phyloP scores from a whole-genome alignment of 2,113 vertebrate genomes.

The Ptychochromis oligacanthus region DNA sequence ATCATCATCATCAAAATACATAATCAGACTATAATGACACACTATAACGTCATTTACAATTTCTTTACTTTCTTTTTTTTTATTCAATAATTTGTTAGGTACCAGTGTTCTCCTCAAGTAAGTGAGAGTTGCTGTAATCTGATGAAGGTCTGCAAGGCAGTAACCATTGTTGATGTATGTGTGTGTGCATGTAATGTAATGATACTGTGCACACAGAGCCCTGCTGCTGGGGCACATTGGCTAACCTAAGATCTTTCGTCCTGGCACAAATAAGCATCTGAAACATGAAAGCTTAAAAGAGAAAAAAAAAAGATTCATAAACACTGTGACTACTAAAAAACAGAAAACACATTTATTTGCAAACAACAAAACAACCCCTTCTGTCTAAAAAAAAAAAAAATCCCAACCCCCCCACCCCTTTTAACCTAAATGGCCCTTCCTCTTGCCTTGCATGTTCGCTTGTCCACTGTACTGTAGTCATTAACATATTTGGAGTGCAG shows the following conservation, averaged over 20 bases:
- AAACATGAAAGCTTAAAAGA: conserved; percentile 66
- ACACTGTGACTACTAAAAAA: conserved; percentile 44
- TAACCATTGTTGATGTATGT: conserved; percentile 9
- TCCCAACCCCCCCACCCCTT: conserved; percentile 72
- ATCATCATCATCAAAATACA: conserved; percentile 31
- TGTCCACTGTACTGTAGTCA: conserved; percentile 83
- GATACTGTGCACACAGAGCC: conserved; percentile 55
- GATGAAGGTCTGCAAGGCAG: conserved; percentile 35
- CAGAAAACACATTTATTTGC: conserved; percentile 58
- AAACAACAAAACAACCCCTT: conserved; percentile 58
- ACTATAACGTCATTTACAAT: background rate
- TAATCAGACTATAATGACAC: background rate
- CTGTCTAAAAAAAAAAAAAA: conserved; percentile 48
- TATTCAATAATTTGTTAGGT: conserved; percentile 1
- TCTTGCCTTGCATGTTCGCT: conserved; percentile 81
- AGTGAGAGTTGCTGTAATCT: conserved; percentile 40
- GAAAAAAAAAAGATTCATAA: conserved; percentile 33
- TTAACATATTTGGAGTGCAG: conserved; percentile 90
- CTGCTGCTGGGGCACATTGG: conserved; percentile 64
- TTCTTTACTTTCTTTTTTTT: background rate
- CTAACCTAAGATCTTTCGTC: conserved; percentile 50
- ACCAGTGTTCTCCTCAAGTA: conserved; percentile 20
- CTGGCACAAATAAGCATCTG: conserved; percentile 63
- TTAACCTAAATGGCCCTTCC: conserved; percentile 81
- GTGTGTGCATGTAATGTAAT: conserved; percentile 11